Base-by-base conservation (phyloP, 2,797 vertebrate genomes). In the Babyrousa celebensis region DNA sequence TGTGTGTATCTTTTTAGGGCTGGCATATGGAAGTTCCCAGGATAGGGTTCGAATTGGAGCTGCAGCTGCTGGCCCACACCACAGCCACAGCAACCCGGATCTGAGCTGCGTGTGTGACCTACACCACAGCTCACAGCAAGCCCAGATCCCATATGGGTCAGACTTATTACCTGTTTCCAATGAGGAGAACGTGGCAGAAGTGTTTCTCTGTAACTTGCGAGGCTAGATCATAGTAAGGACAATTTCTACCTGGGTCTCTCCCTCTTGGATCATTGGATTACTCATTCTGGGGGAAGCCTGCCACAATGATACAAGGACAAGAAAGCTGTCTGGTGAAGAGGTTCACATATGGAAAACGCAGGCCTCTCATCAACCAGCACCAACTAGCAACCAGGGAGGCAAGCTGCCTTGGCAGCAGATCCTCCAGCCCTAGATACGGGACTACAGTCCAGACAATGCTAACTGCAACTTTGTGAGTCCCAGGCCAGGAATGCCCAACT, bases 81-180 rank as follows among this genome's bases (percentile, higher is more conserved):
- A 48, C 43, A 48, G 43, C 43, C 43, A 48, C 43, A 48, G 43
- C 43, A 48, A 48, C 43, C 43, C 43, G 43, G 43, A 48, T 48
- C 43, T 6, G 4, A 10, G 43, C 43, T 48, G 43, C 43, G 6
- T 48, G 6, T 48, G 43, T 48, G 43, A 48, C 43, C 43, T 48
- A 48, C 9, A 48, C 43, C 43, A 48, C 43, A 48, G 43, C 43
- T 48, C 43, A 48, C 6, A 10, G 43, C 43, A 48, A 48, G 9
- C 5, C 43, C 43, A 10, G 43, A 48, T 48, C 43, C 43, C 43
- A 95, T 32, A 18, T 17, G 27, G 58, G 11, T 27, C 60, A 89
- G 15, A 60, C 60, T 87, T 83, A 91, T 12, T 67, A 54, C 23
- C 56, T 84, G 23, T 82, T 95, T 84, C 58, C 71, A 71, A 77